Base-by-base conservation (phyloP, 2,113 vertebrate species). In the Labeo rohita region DNA sequence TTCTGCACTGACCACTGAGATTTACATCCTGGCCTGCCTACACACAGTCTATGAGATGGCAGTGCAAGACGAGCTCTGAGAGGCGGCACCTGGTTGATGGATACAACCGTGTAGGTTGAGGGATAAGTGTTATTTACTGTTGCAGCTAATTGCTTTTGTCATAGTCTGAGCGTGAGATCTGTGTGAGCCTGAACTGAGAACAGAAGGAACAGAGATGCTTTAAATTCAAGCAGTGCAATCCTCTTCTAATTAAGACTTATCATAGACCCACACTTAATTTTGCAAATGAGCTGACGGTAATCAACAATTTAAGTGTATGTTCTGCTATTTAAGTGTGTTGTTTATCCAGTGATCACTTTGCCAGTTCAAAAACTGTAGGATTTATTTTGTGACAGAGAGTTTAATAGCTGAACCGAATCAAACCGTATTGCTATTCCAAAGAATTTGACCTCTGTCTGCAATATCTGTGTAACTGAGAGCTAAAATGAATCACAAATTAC, bases 1-100 rank as follows among this genome's bases (percentile, higher is more conserved):
- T 68, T 89, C 81, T 86, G 76, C 72, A 36, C 81, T 72, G 56
- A 74, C 81, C 81, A 84, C 65, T 36, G 23, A 75, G 87, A 89
- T 89, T 84, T 86, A 89, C 76, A 56, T 54, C 76, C 54, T 45
- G 13, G 79, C 49, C 80, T 2, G 36, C 84, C 73, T 68, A 63
- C 56, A 45, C 80, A 75, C 21, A 28, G 43, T 56, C n/a, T 72
- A 76, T 75, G 59, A 49, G 68, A 59, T 65, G 76, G 18, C 39
- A 39, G 56, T 80, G 78, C 56, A 39, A 72, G 13, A 70, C 34
- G 45, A 45, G 49, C 61, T 81, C 59, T 52, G 81, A 39, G 81
- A 83, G 36, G 50, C 18, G 16, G 63, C 16, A 49, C 47, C 80
- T 43, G 66, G 34, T 23, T 84, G 68, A 84, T 73, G 50, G 68